These are phyloP conservation scores for Silurus lanzhouensis DNA, from an alignment of 2,797 vertebrate species.

Conservation along the genomic window DNA sequence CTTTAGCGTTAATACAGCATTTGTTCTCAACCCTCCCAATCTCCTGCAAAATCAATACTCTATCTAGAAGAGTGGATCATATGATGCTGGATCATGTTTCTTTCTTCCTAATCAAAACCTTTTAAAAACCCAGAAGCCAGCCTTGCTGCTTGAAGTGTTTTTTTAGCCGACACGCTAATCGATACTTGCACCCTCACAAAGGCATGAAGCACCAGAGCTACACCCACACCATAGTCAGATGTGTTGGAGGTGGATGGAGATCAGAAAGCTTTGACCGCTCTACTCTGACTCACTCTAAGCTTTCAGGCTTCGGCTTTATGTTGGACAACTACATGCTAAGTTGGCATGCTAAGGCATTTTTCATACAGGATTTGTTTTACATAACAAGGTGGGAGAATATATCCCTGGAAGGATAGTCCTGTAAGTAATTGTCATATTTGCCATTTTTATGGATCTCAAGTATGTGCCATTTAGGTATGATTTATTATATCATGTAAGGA, in stretches of 20 bases:
- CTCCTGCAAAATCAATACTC: conserved; percentile 46
- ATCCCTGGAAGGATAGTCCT: not conserved
- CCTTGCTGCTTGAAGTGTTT: conserved; percentile 18
- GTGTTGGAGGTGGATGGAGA: conserved; percentile 64
- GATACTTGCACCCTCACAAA: conserved; percentile 46
- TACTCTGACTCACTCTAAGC: conserved; percentile 17
- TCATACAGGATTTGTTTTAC: not conserved
- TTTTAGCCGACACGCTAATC: conserved; percentile 41
- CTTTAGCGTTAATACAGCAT: conserved; percentile 38
- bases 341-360: conserved; percentile 11
- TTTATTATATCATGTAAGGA: not conserved
- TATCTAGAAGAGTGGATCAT: conserved; percentile 26
- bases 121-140: conserved; percentile 42
- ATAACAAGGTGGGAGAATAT: no score
- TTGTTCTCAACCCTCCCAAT: conserved; percentile 29
- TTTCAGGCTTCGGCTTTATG: conserved; percentile 42
- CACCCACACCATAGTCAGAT: conserved; percentile 65
- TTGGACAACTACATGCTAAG: conserved; percentile 30
- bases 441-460: not conserved
- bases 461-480: not conserved
- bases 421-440: not conserved
- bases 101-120: conserved; percentile 49
- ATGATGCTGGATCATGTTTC: conserved; percentile 45
- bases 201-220: conserved; percentile 51
- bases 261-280: conserved; percentile 70